Evolutionary conservation across 2,888 invertebrate genomes (phyloP).

Genomic region (Clanis bilineata): DNA sequence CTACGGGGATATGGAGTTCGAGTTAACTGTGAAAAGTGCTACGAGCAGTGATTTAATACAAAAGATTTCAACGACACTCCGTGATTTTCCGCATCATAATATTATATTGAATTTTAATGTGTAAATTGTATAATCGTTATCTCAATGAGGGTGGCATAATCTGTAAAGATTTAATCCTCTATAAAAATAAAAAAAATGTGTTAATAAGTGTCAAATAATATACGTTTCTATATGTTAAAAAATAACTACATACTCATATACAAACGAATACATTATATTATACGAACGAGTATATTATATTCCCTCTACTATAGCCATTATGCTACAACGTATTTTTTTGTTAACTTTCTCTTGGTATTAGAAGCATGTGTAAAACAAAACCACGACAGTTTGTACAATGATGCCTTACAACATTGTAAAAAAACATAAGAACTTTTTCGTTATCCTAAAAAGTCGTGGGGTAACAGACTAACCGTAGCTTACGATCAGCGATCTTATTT

Average conservation of each 20-base stretch:
- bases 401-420: constrained; percentile 64
- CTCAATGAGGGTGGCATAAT: too few species aligned
- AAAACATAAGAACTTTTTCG: constrained; percentile 54
- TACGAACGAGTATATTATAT: too few species aligned
- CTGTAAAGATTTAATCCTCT: too few species aligned
- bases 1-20: neutral
- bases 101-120: constrained; percentile 12
- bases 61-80: constrained; percentile 67
- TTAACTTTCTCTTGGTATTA: constrained; percentile 47
- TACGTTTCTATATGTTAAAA: too few species aligned
- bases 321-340: too few species aligned
- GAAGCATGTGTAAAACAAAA: constrained; percentile 60
- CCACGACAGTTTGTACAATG: constrained; percentile 58
- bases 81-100: neutral
- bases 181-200: too few species aligned
- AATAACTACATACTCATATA: too few species aligned
- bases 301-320: too few species aligned
- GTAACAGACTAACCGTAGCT: constrained; percentile 35
- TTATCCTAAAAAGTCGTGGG: constrained; percentile 56
- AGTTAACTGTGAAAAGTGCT: neutral
- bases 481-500: constrained; percentile 16
- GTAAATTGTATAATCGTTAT: too few species aligned
- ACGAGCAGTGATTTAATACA: constrained; percentile 37
- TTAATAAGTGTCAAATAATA: too few species aligned
- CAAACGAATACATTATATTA: too few species aligned